Conservation (phyloP, 2,888 invertebrate genomes). For the Notodonta ziczac region DNA sequence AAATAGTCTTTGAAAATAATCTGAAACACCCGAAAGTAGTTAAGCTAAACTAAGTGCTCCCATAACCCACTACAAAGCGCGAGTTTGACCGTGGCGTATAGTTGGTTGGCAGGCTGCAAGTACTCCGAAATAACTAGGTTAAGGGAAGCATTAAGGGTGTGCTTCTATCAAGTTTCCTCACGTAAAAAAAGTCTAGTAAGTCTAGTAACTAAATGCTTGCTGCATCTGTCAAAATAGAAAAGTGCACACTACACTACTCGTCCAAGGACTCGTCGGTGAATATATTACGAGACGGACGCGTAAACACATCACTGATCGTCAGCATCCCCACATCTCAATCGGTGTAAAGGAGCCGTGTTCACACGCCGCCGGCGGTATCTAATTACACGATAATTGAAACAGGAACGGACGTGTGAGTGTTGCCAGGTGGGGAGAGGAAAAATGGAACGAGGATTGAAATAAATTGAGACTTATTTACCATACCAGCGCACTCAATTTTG, state of each 20-base stretch:
- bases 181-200: too few species aligned
- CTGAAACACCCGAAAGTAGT: too few species aligned
- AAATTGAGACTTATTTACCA: too few species aligned
- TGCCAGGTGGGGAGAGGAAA: neutral
- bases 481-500: too few species aligned
- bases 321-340: slow-evolving; percentile 5
- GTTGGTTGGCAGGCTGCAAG: too few species aligned
- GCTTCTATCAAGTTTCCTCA: too few species aligned
- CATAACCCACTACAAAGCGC: too few species aligned
- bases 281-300: neutral
- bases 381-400: slow-evolving; percentile 6
- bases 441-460: neutral
- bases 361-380: slow-evolving; percentile 5
- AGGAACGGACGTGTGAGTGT: neutral
- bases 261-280: neutral
- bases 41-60: too few species aligned
- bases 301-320: slow-evolving; percentile 6
- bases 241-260: neutral
- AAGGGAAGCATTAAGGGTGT: too few species aligned
- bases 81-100: too few species aligned
- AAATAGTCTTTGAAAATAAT: too few species aligned
- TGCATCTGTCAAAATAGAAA: neutral
- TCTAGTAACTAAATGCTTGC: neutral
- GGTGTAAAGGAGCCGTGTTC: slow-evolving; percentile 3
- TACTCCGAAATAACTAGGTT: too few species aligned